phyloP scores from a whole-genome alignment of 2,797 vertebrate species.

The Erpetoichthys calabaricus region DNA sequence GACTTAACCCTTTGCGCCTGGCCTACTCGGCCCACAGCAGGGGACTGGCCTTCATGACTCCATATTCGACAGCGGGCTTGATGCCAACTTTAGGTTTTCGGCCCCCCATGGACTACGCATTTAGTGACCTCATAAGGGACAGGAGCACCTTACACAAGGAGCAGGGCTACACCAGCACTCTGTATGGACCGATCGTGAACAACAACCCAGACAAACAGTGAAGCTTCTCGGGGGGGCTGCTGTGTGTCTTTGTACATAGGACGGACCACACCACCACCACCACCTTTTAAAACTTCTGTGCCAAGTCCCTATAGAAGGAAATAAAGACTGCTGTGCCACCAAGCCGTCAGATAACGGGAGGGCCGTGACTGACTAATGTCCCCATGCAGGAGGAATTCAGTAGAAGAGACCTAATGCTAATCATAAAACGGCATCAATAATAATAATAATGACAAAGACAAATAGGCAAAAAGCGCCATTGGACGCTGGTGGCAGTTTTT shows the following conservation, averaged over 20 bases:
- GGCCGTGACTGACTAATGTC: no score
- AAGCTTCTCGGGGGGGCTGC: constrained; percentile 21
- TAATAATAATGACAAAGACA: no score
- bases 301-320: neutral
- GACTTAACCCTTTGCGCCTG: constrained; percentile 85
- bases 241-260: no score
- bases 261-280: no score
- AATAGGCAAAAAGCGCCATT: no score
- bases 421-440: no score
- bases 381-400: no score
- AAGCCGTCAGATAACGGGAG: neutral
- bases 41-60: constrained; percentile 93
- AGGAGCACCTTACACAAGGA: constrained; percentile 90
- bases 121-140: constrained; percentile 94
- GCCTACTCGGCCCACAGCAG: constrained; percentile 95
- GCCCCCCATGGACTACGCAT: constrained; percentile 95
- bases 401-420: no score
- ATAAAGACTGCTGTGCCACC: neutral
- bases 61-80: constrained; percentile 86
- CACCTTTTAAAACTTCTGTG: neutral
- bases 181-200: constrained; percentile 89
- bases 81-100: constrained; percentile 93
- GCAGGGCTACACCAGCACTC: constrained; percentile 68
- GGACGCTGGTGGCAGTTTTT: no score
- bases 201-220: constrained; percentile 86